Percentiles rank a stretch among this genome's conserved stretches.
Conservation (phyloP, 1,140 invertebrate genomes). For the Diachasma alloeum region DNA sequence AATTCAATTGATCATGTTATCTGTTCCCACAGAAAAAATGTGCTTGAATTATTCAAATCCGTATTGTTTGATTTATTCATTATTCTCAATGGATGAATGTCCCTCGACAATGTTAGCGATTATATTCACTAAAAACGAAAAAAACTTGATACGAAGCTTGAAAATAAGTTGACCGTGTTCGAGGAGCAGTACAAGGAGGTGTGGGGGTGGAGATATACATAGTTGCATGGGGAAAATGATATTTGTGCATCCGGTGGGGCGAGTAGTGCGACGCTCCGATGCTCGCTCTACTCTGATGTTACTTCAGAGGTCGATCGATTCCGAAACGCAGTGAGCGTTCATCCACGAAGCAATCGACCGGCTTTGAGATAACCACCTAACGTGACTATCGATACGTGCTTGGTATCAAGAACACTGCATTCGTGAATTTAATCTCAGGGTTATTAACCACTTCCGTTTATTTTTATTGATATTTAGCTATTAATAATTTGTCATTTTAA, state of each 20-base stretch:
- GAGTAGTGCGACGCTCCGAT: not conserved
- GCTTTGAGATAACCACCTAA: conserved; percentile 12
- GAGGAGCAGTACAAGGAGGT: not conserved
- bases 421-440: not conserved
- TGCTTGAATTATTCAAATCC: too few relatives aligned
- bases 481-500: too few relatives aligned
- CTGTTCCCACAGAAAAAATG: too few relatives aligned
- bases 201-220: not conserved
- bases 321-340: conserved; percentile 8
- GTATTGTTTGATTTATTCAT: not conserved
- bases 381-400: conserved; percentile 4
- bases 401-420: not conserved
- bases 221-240: not conserved
- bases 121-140: not conserved
- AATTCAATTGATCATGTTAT: too few relatives aligned
- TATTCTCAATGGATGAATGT: not conserved
- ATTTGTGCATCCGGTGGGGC: not conserved
- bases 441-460: not conserved
- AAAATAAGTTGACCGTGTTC: not conserved
- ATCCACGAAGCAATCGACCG: conserved; percentile 13
- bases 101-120: not conserved
- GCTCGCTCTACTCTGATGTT: not conserved
- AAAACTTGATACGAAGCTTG: not conserved
- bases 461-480: too few relatives aligned
- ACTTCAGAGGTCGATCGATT: conserved; percentile 3